Evolutionary conservation across 2,113 vertebrate genomes (phyloP).

Genomic region (Diglossa brunneiventris): DNA sequence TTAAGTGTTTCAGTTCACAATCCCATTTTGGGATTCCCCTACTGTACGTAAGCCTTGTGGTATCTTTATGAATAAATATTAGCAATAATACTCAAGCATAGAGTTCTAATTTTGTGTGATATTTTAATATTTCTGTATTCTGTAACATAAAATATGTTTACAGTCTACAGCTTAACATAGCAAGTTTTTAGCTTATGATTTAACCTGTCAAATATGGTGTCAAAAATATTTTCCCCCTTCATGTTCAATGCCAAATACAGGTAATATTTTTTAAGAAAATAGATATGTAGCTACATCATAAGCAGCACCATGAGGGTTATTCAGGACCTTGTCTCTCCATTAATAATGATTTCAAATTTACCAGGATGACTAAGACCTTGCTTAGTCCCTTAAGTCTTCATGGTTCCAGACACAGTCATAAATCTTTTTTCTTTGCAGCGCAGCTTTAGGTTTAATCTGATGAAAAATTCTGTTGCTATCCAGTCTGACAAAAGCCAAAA

Average conservation of each 20-base stretch:
- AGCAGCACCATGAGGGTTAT: not conserved
- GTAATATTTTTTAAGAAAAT: not conserved
- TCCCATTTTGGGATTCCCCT: not conserved
- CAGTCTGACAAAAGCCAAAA: not conserved
- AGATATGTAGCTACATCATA: not conserved
- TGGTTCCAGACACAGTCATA: not conserved
- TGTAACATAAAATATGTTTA: not conserved
- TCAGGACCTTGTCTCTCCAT: not conserved
- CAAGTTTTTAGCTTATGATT: not conserved
- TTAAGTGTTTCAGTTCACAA: not conserved
- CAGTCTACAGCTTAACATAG: not conserved
- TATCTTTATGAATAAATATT: not conserved
- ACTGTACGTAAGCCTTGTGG: not conserved
- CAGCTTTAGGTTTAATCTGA: not conserved
- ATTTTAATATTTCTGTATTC: not conserved
- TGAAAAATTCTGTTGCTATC: not conserved
- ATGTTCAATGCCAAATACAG: not conserved
- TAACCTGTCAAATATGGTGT: not conserved
- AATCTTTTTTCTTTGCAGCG: not conserved
- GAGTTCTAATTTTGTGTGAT: not conserved
- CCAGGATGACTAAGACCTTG: not conserved
- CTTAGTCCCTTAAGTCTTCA: not conserved
- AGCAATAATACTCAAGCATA: not conserved
- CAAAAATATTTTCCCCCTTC: not conserved
- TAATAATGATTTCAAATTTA: constrained; percentile 33